Evolutionary conservation across 2,113 vertebrate genomes (phyloP), one percentile per base, ranked within the genome.

Genomic region (Halcyon malimbica): DNA sequence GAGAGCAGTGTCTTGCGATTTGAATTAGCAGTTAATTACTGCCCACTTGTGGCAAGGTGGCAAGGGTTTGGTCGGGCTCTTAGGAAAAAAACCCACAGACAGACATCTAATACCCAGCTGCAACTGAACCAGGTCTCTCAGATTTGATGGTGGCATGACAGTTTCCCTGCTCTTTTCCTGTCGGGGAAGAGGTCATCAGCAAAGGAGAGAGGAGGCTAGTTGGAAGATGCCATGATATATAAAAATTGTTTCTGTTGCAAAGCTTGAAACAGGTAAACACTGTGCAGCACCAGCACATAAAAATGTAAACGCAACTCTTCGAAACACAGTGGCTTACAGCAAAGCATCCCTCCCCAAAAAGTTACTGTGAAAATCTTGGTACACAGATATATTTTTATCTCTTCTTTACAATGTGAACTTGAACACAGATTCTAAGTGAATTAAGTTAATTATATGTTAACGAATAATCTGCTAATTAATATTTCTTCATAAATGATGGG

Each of bases 141-240:
- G 28, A 46, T 50, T 29, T 46, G 51, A 54, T 20, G 42, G 23
- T 0, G 0, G 33, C 1, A 0, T 33, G 41, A 46, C 10, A 17
- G 7, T 50, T 84, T 91, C n/a, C 26, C 21, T 77, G 59, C 18
- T 50, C 62, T 42, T 74, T 39, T 41, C 65, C 29, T 31, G 5
- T 29, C 19, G 65, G 19, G 44, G 20, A 73, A 65, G 44, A 26
- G 16, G 19, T 31, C 29, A 12, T 33, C 26, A 50, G 19, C 59
- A 78, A 33, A 89, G 20, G 35, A 83, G 19, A 46, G 74, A 70
- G 4, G 17, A 23, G 13, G 10, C 7, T 53, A 35, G 8, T 2
- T 64, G 28, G 46, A 94, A 71, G 28, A 25, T 33, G 23, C 3
- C 4, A 33, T 11, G 53, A 41, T 73, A 0, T 13, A 6, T 37